These are phyloP conservation scores for Rhinogobio ventralis DNA, from an alignment of 2,797 vertebrate genomes.

Conservation along the genomic window DNA sequence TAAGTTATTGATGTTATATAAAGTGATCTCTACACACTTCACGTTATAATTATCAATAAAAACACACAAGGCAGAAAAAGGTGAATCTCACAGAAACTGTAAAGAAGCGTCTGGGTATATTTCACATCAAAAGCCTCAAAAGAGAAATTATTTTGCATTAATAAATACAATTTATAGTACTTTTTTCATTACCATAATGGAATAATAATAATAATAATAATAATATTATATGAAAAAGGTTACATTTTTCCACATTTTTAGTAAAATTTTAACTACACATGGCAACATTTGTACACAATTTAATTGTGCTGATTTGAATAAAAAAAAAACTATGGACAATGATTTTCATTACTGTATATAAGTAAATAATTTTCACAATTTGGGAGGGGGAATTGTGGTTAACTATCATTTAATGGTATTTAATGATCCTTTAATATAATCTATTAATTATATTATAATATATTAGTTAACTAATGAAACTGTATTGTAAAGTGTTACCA, in stretches of 20 bases:
- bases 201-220: not conserved
- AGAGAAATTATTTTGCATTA: not conserved
- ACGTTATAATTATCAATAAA: conserved; percentile 6
- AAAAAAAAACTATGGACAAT: too few species aligned
- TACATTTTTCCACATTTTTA: not conserved
- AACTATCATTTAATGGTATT: not conserved
- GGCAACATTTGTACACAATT: not conserved
- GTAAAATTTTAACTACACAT: not conserved
- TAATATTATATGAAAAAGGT: not conserved
- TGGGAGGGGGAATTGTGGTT: not conserved
- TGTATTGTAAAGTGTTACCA: too few species aligned
- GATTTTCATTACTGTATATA: not conserved
- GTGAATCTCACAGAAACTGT: not conserved
- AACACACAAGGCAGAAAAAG: not conserved
- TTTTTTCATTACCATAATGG: not conserved
- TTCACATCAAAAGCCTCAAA: conserved; percentile 2
- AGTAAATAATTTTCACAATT: not conserved
- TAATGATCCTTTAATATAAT: not conserved
- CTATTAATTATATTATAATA: too few species aligned
- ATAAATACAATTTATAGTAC: not conserved
- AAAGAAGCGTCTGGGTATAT: not conserved
- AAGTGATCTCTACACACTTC: conserved; percentile 19
- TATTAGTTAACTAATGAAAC: too few species aligned
- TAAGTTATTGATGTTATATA: conserved; percentile 9
- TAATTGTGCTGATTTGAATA: not conserved